Conservation (phyloP, 1,140 invertebrate genomes). For the Adoxophyes honmai region DNA sequence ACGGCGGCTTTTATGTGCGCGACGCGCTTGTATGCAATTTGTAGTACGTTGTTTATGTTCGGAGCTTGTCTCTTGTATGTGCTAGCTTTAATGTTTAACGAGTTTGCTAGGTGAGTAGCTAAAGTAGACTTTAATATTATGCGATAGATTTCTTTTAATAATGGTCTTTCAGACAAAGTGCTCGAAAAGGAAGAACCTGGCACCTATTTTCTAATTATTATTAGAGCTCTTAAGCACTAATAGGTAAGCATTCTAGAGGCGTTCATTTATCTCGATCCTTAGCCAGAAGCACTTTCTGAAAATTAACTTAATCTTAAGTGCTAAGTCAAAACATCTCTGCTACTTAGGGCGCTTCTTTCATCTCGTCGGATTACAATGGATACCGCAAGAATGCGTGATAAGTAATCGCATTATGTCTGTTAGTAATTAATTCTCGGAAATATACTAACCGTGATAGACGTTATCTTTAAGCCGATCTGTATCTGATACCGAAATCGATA, state of each 20-base stretch:
- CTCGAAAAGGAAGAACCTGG: no score
- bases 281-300: not conserved
- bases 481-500: constrained; percentile 39
- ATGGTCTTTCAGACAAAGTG: no score
- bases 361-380: constrained; percentile 36
- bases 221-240: no score
- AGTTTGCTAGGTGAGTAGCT: not conserved
- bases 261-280: no score
- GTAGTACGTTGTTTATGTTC: constrained; percentile 1
- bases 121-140: not conserved
- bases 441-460: constrained; percentile 43
- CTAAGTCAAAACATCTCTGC: constrained; percentile 11
- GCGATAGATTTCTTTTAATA: no score
- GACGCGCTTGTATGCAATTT: not conserved
- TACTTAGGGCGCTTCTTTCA: constrained; percentile 11
- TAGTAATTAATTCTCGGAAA: constrained; percentile 53
- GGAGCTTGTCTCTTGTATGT: not conserved
- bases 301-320: constrained; percentile 14
- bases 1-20: not conserved
- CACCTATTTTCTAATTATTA: no score
- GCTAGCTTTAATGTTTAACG: not conserved
- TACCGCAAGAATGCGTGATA: constrained; percentile 39
- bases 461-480: constrained; percentile 42
- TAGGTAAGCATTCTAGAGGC: no score
- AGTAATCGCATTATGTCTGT: constrained; percentile 49